Evolutionary conservation across 2,888 invertebrate genomes (phyloP).

Genomic region (Bellardia pandia): DNA sequence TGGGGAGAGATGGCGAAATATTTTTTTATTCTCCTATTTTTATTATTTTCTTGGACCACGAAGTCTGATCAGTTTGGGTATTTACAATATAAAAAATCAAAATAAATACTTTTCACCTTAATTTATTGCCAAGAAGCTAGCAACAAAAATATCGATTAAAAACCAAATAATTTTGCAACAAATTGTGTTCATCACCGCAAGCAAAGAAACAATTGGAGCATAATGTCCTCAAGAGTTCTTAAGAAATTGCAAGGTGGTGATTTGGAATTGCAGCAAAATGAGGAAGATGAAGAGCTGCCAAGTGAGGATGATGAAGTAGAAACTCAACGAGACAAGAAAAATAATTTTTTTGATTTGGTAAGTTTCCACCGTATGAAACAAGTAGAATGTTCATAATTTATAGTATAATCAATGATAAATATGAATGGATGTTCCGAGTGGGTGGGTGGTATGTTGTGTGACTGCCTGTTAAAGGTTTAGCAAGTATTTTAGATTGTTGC

Average conservation of each 20-base stretch:
- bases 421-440: not conserved
- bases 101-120: not conserved
- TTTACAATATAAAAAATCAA: not conserved
- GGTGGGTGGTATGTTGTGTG: not conserved
- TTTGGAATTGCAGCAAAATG: conserved; percentile 78
- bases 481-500: not conserved
- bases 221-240: conserved; percentile 88
- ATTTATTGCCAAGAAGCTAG: not conserved
- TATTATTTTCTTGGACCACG: conserved; percentile 31
- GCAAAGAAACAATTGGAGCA: not conserved
- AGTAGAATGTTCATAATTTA: not conserved
- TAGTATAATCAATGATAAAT: not conserved
- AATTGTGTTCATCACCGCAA: not conserved
- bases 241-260: conserved; percentile 87
- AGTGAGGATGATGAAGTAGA: conserved; percentile 85
- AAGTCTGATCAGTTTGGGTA: not conserved
- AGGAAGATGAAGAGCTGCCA: conserved; percentile 82
- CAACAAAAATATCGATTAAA: not conserved
- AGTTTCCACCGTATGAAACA: conserved; percentile 75
- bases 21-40: conserved; percentile 24
- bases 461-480: not conserved
- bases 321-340: conserved; percentile 85
- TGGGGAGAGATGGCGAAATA: not conserved
- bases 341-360: conserved; percentile 90
- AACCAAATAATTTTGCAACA: not conserved